These are phyloP conservation scores for Stictonetta naevosa DNA, from an alignment of 2,113 vertebrate genomes.

Conservation along the genomic window DNA sequence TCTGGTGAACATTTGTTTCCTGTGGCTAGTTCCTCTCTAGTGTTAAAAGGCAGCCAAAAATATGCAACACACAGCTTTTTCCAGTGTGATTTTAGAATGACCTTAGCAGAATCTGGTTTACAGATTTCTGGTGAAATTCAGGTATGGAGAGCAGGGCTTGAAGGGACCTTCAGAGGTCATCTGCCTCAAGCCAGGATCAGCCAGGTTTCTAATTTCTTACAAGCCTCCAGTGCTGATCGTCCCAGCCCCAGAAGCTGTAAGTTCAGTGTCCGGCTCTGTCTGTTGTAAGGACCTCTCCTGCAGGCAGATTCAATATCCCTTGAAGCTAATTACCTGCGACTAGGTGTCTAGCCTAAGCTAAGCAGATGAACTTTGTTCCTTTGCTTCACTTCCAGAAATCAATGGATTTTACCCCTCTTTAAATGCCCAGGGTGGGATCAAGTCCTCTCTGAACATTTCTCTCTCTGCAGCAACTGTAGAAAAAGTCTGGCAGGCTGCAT, in stretches of 20 bases:
- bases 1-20: neutral
- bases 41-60: neutral
- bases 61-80: neutral
- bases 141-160: neutral
- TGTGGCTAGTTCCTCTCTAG: neutral
- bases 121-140: neutral
- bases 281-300: neutral
- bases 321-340: neutral
- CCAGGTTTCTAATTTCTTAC: neutral
- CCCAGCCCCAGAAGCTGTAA: neutral
- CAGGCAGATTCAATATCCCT: neutral
- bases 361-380: neutral
- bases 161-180: neutral
- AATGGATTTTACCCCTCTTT: neutral
- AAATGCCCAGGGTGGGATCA: neutral
- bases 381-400: neutral
- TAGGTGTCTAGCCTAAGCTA: neutral
- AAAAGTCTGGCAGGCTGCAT: neutral
- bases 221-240: neutral
- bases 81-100: neutral
- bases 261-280: neutral
- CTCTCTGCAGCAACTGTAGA: neutral
- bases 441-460: neutral
- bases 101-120: neutral
- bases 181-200: neutral